Conservation (phyloP, 2,113 vertebrate species). For the Channa argus region DNA sequence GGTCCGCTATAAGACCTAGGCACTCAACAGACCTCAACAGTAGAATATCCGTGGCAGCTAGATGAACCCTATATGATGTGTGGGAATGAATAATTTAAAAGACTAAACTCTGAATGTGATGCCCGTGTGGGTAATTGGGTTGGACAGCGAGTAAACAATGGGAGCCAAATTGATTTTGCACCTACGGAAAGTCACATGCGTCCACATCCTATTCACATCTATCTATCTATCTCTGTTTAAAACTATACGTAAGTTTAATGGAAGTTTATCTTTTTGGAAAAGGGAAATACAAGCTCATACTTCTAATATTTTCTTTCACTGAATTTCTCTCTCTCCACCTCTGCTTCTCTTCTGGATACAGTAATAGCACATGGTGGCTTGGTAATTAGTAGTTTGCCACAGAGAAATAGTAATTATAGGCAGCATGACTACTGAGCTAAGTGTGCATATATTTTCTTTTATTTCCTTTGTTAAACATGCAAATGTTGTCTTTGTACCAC, state of each 20-base stretch:
- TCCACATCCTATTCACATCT: background rate
- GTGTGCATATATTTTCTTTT: conserved; percentile 34
- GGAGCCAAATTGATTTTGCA: conserved; percentile 29
- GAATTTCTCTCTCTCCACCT: conserved; percentile 18
- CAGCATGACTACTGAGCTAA: conserved; percentile 28
- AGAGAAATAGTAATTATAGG: conserved; percentile 51
- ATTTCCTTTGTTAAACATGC: conserved; percentile 53
- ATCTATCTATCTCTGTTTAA: conserved; percentile 30
- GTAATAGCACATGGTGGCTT: conserved; percentile 55
- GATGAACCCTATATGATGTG: conserved; percentile 52
- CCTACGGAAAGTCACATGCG: conserved; percentile 47
- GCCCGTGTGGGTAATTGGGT: conserved; percentile 33
- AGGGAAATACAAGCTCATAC: background rate
- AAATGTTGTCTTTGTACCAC: conserved; percentile 26
- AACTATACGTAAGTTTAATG: too few species aligned
- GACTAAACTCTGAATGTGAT: conserved; percentile 61
- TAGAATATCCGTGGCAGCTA: conserved; percentile 41
- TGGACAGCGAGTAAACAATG: conserved; percentile 65
- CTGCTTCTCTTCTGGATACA: conserved; percentile 21
- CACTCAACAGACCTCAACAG: conserved; percentile 25
- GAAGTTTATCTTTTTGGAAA: too few species aligned
- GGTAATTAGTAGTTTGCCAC: conserved; percentile 56
- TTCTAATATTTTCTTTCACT: background rate
- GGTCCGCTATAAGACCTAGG: conserved; percentile 5
- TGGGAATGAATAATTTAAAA: conserved; percentile 55